These are phyloP conservation scores for Brachypteracias leptosomus DNA, from an alignment of 2,113 vertebrate genomes.

Conservation along the genomic window DNA sequence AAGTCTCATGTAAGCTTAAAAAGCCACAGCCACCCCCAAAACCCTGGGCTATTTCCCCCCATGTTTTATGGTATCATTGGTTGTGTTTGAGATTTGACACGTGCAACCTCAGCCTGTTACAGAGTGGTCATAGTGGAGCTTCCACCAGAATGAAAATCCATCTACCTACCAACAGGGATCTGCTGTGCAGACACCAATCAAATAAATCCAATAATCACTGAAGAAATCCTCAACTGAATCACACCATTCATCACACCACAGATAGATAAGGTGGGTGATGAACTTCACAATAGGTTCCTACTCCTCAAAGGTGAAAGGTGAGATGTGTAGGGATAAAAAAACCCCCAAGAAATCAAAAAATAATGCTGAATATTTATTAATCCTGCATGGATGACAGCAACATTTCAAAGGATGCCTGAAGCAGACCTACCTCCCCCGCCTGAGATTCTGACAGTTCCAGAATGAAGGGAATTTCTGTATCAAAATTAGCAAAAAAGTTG, in stretches of 20 bases:
- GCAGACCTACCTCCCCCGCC: slow-evolving; percentile 85
- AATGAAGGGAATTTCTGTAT: slow-evolving; percentile 91
- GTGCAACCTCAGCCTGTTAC: neutral
- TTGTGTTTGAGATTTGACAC: fast-evolving
- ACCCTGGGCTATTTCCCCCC: neutral
- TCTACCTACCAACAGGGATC: neutral
- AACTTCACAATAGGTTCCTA: fast-evolving
- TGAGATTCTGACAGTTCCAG: slow-evolving; percentile 94
- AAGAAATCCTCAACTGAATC: neutral
- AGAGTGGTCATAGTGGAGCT: neutral
- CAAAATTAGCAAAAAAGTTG: slow-evolving; percentile 88
- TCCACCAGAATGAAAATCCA: neutral
- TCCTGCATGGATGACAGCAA: neutral
- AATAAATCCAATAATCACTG: neutral
- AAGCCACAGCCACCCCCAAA: neutral
- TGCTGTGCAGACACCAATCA: neutral
- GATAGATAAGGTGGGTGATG: neutral
- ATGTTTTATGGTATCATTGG: no score
- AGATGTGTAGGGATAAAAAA: neutral
- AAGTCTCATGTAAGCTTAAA: neutral
- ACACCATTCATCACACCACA: neutral
- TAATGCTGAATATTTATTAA: neutral
- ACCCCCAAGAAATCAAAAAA: no score
- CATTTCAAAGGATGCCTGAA: neutral
- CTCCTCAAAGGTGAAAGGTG: neutral